These are phyloP conservation scores for Paratrypauchen microcephalus DNA, from an alignment of 2,797 vertebrate genomes.

Conservation along the genomic window DNA sequence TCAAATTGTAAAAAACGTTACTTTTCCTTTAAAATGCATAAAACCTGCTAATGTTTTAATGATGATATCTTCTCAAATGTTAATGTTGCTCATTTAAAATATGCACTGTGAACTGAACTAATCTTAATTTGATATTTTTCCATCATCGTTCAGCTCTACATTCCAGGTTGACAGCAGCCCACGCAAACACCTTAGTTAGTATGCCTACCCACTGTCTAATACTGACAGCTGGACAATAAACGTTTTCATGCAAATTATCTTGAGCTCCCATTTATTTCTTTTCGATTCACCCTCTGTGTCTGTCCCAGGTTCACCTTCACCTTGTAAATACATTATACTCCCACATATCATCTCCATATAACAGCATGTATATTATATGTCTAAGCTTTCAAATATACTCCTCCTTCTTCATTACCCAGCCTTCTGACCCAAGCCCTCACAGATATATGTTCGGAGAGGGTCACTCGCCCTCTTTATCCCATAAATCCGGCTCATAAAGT, in stretches of 20 bases:
- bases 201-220: background rate
- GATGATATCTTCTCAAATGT: background rate
- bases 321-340: conserved; percentile 20
- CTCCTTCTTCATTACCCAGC: conserved; percentile 29
- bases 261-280: background rate
- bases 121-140: background rate
- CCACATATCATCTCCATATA: conserved; percentile 20
- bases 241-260: conserved; percentile 12
- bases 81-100: background rate
- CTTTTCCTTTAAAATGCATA: too few species aligned
- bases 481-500: conserved; percentile 54
- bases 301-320: background rate
- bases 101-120: background rate
- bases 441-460: conserved; percentile 32
- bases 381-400: conserved; percentile 17
- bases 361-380: conserved; percentile 3
- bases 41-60: background rate
- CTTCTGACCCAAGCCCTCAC: conserved; percentile 28
- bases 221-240: conserved; percentile 4
- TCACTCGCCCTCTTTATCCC: conserved; percentile 44
- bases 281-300: conserved; percentile 9
- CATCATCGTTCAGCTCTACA: background rate
- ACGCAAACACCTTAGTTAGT: background rate
- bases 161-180: conserved; percentile 1
- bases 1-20: too few species aligned